Conservation (phyloP, 2,888 invertebrate species). For the Drosophila anomelani region DNA sequence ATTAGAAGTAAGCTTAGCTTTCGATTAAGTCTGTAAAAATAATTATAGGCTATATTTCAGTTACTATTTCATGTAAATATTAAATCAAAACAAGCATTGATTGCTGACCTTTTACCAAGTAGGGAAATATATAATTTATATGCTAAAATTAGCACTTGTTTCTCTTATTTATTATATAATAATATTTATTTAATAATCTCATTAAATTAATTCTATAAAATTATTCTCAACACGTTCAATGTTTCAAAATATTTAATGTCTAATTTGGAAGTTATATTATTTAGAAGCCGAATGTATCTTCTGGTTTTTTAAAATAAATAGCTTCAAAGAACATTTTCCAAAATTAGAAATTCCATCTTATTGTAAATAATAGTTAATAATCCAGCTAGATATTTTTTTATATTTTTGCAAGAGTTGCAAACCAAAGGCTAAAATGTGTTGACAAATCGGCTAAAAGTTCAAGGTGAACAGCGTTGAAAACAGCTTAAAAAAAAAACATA, state of each 20-base stretch:
- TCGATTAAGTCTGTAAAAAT: not conserved
- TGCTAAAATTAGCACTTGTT: too few species aligned
- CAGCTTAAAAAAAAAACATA: not conserved
- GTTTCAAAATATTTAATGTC: not conserved
- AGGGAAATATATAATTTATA: too few species aligned
- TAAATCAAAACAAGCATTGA: too few species aligned
- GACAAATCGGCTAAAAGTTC: slow-evolving; percentile 13
- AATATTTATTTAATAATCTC: not conserved
- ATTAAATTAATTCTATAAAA: not conserved
- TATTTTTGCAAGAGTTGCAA: not conserved
- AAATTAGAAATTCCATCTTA: not conserved
- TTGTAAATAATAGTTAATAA: not conserved
- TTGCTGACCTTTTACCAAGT: too few species aligned
- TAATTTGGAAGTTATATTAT: not conserved
- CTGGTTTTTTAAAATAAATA: not conserved
- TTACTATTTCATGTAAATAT: too few species aligned
- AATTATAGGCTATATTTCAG: not conserved
- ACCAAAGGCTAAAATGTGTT: not conserved
- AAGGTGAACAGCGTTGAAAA: slow-evolving; percentile 4
- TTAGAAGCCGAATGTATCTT: not conserved
- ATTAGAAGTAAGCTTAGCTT: slow-evolving; percentile 3
- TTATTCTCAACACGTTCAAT: not conserved
- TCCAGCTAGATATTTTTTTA: not conserved
- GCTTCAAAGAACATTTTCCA: not conserved
- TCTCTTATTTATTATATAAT: not conserved